These are phyloP conservation scores for Melanotus villosus DNA, from an alignment of 2,888 invertebrate species.

Conservation along the genomic window DNA sequence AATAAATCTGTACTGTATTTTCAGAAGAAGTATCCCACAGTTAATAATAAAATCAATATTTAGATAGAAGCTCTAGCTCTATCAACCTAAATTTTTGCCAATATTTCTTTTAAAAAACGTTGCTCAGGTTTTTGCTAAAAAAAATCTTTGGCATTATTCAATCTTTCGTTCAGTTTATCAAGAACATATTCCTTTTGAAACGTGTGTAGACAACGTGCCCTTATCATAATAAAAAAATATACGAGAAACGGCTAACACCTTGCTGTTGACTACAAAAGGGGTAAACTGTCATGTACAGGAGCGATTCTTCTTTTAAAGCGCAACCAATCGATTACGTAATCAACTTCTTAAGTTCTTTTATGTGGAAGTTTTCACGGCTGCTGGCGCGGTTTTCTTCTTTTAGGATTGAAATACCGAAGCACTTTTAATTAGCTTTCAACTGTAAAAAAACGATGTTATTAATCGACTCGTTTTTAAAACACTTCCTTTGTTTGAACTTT, in stretches of 20 bases:
- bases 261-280: slow-evolving; percentile 10
- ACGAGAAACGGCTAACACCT: slow-evolving; percentile 4
- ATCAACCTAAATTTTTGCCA: no score
- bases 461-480: not conserved
- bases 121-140: no score
- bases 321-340: slow-evolving; percentile 17
- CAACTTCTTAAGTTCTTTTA: slow-evolving; percentile 5
- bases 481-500: no score
- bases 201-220: not conserved
- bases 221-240: slow-evolving; percentile 12
- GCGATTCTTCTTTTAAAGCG: not conserved
- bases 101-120: no score
- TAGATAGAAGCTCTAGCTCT: no score
- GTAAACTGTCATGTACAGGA: not conserved
- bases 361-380: not conserved
- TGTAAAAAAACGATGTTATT: not conserved
- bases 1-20: no score
- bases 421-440: not conserved
- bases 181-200: not conserved
- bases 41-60: not conserved
- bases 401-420: not conserved
- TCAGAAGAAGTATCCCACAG: no score
- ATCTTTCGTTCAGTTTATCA: not conserved
- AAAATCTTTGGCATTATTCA: slow-evolving; percentile 8
- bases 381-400: not conserved